phyloP scores from a whole-genome alignment of 2,888 invertebrate genomes.

The Notodonta dromedarius region DNA sequence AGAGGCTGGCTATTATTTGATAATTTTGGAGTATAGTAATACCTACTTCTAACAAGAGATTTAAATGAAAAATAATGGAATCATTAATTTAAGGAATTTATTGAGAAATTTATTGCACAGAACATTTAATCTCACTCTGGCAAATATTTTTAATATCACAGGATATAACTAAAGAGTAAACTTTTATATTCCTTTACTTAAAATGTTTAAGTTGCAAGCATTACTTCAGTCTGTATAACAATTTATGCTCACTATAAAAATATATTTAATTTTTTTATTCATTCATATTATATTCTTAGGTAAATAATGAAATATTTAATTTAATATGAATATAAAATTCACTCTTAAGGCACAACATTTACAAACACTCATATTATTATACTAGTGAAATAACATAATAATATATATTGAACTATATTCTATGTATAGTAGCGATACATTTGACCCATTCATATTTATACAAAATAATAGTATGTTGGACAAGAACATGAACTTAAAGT shows the following conservation, averaged over 20 bases:
- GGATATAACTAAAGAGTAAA: slow-evolving; percentile 36
- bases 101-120: slow-evolving; percentile 34
- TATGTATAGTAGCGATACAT: not conserved
- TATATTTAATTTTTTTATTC: not conserved
- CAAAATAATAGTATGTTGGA: not conserved
- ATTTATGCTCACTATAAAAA: not conserved
- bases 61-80: not conserved
- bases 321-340: not conserved
- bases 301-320: slow-evolving; percentile 1
- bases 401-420: not conserved
- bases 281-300: not conserved
- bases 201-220: slow-evolving; percentile 25
- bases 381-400: not conserved
- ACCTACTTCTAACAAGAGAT: too few relatives aligned
- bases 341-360: not conserved
- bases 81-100: slow-evolving; percentile 12
- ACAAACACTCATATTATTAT: not conserved
- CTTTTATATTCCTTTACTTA: not conserved
- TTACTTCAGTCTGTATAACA: slow-evolving; percentile 40
- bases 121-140: slow-evolving; percentile 30
- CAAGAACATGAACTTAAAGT: not conserved
- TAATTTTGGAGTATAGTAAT: not conserved
- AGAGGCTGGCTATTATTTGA: not conserved
- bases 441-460: not conserved
- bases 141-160: slow-evolving; percentile 57